Evolutionary conservation across 2,797 vertebrate species (phyloP), one percentile per base, ranked within the genome.

Genomic region (Chelon labrosus): DNA sequence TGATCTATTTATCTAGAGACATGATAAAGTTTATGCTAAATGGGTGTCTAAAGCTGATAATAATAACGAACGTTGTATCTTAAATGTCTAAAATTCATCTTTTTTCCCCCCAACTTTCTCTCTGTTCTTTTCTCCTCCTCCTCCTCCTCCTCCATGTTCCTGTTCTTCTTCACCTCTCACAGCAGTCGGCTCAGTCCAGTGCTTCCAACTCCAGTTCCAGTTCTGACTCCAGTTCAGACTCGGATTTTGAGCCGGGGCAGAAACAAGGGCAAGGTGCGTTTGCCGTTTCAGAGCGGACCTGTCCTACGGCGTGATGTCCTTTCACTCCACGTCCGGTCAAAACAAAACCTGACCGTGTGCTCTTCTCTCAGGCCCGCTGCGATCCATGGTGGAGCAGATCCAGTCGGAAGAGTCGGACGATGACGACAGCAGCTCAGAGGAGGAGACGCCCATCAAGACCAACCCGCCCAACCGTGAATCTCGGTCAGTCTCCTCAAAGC

Each of bases 321-420:
- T 12, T 42, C 46, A 42, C 16, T 5, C 0, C 13, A 55, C 10
- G 37, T 17, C 17, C 17, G 1, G 10, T 41, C 16, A 6, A 44
- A 44, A 17, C 4, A 17, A 19, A 20, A 37, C 35, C 20, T 58
- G 13, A 25, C 37, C 31, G 16, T 52, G 49, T 60, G 10, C 3
- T 56, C 20, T 4, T 75, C 31, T 42, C 17, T 49, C 70, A 95
- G 94, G 95, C 1, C 97, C 97, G 0, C 91, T 99, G 65, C 96
- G 97, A 68, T 97, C 97, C 37, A 99, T 99, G 98, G 97, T 99
- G 86, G 97, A 97, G 80, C 95, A 97, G 80, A 95, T 99, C 75
- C 97, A 98, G 90, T 99, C 97, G 0, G 98, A 98, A 61, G 98
- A 97, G 83, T 98, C 97, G 0, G 98, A 99, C 0, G 97, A 99